Evolutionary conservation across 2,113 vertebrate species (phyloP), one percentile per base, ranked within the genome.

Genomic region (Phasianus colchicus): DNA sequence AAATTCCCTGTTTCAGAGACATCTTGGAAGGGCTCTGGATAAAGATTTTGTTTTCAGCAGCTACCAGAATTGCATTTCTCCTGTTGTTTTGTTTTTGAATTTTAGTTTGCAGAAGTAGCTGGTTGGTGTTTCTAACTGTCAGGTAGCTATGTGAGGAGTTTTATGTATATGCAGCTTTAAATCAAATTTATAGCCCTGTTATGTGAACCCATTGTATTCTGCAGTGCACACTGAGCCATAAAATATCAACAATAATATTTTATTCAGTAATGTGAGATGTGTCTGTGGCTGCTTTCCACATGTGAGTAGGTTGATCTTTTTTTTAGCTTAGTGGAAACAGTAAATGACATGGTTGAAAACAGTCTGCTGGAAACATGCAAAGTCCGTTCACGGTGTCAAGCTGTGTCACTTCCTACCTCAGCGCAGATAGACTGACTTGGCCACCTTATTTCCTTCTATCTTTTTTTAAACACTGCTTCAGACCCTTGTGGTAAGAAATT

Each of bases 1-100:
- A 88, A 93, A 94, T 92, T 72, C 30, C n/a, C 43, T 81, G 25
- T 54, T 88, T 75, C 58, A 43, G 64, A 85, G 74, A 32, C 36
- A 70, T 86, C 54, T 93, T 91, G 83, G 43, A 92, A 72, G 45
- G 86, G 42, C 21, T 70, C 61, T 73, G n/a, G 60, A 74, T 50
- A 67, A 75, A 85, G n/a, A 38, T 32, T 48, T 42, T 30, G 18
- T 43, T 90, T 64, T 70, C n/a, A n/a, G 36, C 8, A 66, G 42
- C 25, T 50, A 34, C 13, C 65, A 47, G 25, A 79, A 86, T 84
- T 75, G 34, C 54, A 29, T 40, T 89, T 89, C 50, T 78, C 38
- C 50, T 72, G 30, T 61, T 75, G 17, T 38, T 48, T 67, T 85
- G 21, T 13, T 32, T 55, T 70, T 54, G 0, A 42, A 45, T 91